These are phyloP conservation scores for Scolanthus callimorphus DNA, from an alignment of 92 coral and sea anemone genomes.

Conservation along the genomic window DNA sequence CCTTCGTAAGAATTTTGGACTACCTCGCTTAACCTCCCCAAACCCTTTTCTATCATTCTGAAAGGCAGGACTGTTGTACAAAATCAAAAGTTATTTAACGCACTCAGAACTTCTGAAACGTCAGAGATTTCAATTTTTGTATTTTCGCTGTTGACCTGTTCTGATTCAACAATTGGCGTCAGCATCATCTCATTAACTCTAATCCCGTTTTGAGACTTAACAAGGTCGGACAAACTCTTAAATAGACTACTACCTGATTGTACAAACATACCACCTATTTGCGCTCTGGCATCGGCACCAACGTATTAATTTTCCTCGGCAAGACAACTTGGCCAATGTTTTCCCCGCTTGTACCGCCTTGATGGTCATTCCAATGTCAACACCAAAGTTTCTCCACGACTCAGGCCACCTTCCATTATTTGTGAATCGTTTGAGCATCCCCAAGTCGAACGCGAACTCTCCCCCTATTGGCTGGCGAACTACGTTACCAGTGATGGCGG, in stretches of 20 bases:
- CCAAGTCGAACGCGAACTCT: conserved; percentile 30
- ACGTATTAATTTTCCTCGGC: conserved; percentile 23
- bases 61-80: too few relatives aligned
- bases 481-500: conserved; percentile 24
- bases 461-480: conserved; percentile 50
- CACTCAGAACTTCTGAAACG: too few relatives aligned
- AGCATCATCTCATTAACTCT: too few relatives aligned
- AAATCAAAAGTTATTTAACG: too few relatives aligned
- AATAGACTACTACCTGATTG: conserved; percentile 11
- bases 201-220: too few relatives aligned
- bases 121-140: too few relatives aligned
- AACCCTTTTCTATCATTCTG: too few relatives aligned
- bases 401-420: conserved; percentile 12
- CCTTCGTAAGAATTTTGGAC: too few relatives aligned
- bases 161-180: too few relatives aligned
- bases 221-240: too few relatives aligned
- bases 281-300: conserved; percentile 23
- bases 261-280: conserved; percentile 17
- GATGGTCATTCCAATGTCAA: conserved; percentile 32
- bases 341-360: conserved; percentile 20
- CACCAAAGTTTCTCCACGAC: conserved; percentile 41
- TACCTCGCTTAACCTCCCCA: too few relatives aligned
- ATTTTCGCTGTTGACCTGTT: too few relatives aligned
- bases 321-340: conserved; percentile 14
- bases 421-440: conserved; percentile 26